Percentiles rank a stretch among this genome's conserved stretches.
phyloP scores from a whole-genome alignment of 2,888 invertebrate genomes.

The Cheiracanthium punctorium region DNA sequence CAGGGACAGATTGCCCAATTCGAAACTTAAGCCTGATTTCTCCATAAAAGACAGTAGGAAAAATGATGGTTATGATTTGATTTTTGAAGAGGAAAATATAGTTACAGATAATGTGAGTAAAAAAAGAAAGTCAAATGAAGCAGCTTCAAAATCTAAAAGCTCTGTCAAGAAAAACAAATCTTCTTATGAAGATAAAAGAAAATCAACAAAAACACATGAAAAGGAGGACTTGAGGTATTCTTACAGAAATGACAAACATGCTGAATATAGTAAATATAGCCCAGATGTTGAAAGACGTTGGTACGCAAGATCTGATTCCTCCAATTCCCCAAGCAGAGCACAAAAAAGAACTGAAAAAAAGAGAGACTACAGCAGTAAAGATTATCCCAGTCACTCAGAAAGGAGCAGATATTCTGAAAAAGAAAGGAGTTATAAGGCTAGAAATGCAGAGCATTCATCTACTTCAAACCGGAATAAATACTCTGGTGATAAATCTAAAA shows the following conservation, averaged over 20 bases:
- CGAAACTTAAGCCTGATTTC: neutral
- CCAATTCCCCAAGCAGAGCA: neutral
- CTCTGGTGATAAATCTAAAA: too few relatives aligned
- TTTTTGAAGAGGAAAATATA: conserved; percentile 38
- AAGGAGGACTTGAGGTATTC: too few relatives aligned
- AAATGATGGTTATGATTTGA: conserved; percentile 38
- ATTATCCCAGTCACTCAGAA: neutral
- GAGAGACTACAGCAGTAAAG: neutral
- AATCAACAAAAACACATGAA: neutral
- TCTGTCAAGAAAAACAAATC: neutral
- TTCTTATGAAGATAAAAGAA: neutral
- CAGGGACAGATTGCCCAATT: conserved; percentile 85
- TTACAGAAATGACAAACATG: too few relatives aligned
- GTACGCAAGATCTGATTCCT: neutral
- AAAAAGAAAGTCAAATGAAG: neutral
- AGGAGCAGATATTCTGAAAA: neutral
- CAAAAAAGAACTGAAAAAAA: neutral
- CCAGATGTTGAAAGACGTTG: neutral
- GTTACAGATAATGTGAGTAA: neutral
- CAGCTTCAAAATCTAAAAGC: neutral
- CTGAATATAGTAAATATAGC: neutral
- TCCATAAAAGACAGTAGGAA: neutral
- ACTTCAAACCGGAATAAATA: too few relatives aligned
- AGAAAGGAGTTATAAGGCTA: neutral
- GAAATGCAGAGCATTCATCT: neutral